These are phyloP conservation scores for Tarsius wallacei DNA, from an alignment of 2,797 vertebrate species.

Conservation along the genomic window DNA sequence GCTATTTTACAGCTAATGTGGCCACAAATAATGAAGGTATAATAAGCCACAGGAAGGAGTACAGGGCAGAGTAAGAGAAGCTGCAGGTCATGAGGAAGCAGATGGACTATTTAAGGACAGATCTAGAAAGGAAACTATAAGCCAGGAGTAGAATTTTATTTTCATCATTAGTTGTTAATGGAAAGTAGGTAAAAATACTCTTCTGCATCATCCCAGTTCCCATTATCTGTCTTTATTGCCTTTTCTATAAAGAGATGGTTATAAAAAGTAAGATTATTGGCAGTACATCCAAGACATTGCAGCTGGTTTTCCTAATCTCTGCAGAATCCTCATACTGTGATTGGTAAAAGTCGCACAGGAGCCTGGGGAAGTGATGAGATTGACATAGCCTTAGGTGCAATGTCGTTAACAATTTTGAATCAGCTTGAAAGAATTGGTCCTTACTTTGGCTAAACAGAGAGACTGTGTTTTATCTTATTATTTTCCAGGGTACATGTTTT, in stretches of 20 bases:
- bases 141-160: background rate
- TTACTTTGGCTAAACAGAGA: slow-evolving; percentile 34
- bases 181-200: background rate
- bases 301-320: background rate
- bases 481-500: slow-evolving; percentile 12
- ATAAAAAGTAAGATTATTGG: background rate
- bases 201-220: background rate
- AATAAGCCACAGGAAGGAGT: background rate
- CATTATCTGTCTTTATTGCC: background rate
- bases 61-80: background rate
- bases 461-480: background rate
- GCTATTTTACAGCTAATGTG: background rate
- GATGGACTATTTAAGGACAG: background rate
- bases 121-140: background rate
- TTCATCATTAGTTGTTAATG: background rate
- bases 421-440: background rate
- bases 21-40: background rate
- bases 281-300: background rate
- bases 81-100: background rate
- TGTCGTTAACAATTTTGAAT: slow-evolving; percentile 28
- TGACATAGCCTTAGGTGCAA: background rate
- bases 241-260: background rate
- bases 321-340: background rate
- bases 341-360: background rate
- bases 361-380: background rate